Conservation (phyloP, 1,140 invertebrate species). For the Bactericera cockerelli region DNA sequence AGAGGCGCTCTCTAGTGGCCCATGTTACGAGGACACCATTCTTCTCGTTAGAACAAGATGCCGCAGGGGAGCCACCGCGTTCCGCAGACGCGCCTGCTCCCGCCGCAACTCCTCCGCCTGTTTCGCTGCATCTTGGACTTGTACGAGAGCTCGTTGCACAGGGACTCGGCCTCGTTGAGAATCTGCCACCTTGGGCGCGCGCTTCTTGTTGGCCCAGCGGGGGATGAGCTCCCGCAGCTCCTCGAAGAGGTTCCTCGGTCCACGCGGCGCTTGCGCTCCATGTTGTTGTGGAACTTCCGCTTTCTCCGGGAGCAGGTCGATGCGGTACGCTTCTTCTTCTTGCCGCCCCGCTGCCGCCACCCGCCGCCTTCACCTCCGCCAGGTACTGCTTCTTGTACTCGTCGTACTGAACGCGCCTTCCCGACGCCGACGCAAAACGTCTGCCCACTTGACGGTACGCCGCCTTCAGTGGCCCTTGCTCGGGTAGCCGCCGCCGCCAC, state of each 20-base stretch:
- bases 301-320: constrained; percentile 56
- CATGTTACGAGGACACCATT: not conserved
- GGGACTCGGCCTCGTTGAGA: constrained; percentile 53
- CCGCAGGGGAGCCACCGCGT: not conserved
- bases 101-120: not conserved
- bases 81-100: not conserved
- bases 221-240: constrained; percentile 61
- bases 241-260: constrained; percentile 70
- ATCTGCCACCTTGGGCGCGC: constrained; percentile 76
- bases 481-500: too few species aligned
- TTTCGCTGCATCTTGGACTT: not conserved
- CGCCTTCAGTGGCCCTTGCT: too few species aligned
- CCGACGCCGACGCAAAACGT: too few species aligned
- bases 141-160: constrained; percentile 42
- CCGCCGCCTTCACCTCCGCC: constrained; percentile 30
- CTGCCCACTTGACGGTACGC: too few species aligned
- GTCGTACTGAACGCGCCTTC: too few species aligned
- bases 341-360: too few species aligned
- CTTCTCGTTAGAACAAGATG: constrained; percentile 4
- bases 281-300: constrained; percentile 71
- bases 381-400: not conserved
- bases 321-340: constrained; percentile 30
- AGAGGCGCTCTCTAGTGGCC: too few species aligned
- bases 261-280: constrained; percentile 73
- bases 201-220: constrained; percentile 52